phyloP scores from a whole-genome alignment of 2,113 vertebrate species.

The Alectura lathami region DNA sequence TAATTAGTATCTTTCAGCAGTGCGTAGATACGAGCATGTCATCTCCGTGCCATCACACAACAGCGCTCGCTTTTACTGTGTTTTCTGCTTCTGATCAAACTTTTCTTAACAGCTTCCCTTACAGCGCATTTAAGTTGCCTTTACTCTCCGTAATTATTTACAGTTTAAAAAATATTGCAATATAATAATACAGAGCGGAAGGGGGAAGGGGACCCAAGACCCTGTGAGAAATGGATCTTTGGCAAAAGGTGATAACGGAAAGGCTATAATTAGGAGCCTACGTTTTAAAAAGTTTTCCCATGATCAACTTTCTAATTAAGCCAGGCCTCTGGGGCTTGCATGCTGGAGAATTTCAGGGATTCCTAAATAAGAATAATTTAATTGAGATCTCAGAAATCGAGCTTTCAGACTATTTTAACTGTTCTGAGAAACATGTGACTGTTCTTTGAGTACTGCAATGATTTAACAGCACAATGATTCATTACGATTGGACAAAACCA shows the following conservation, averaged over 20 bases:
- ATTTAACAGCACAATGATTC: not conserved
- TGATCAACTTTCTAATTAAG: constrained; percentile 62
- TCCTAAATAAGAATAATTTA: constrained; percentile 41
- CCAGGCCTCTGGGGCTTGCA: not conserved
- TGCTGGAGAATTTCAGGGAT: constrained; percentile 46
- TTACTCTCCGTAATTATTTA: constrained; percentile 57
- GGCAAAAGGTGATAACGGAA: constrained; percentile 30
- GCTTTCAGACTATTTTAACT: not conserved
- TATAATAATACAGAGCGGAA: not conserved
- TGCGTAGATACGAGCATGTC: not conserved
- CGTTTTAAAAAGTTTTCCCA: constrained; percentile 51
- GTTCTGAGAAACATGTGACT: accelerated
- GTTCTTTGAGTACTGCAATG: not conserved
- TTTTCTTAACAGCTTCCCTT: constrained; percentile 52
- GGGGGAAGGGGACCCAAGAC: not conserved
- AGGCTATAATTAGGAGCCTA: constrained; percentile 13
- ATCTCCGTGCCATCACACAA: not conserved
- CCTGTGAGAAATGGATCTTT: constrained; percentile 13
- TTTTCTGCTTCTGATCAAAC: constrained; percentile 39
- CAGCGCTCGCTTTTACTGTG: not conserved
- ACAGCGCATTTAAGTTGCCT: constrained; percentile 18
- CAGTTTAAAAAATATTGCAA: constrained; percentile 52
- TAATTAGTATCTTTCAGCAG: constrained; percentile 60
- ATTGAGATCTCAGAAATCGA: constrained; percentile 51
- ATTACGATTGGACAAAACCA: not conserved